Base-by-base conservation (phyloP, 37 sponge, comb jelly and placozoan genomes). In the Tethya wilhelma region DNA sequence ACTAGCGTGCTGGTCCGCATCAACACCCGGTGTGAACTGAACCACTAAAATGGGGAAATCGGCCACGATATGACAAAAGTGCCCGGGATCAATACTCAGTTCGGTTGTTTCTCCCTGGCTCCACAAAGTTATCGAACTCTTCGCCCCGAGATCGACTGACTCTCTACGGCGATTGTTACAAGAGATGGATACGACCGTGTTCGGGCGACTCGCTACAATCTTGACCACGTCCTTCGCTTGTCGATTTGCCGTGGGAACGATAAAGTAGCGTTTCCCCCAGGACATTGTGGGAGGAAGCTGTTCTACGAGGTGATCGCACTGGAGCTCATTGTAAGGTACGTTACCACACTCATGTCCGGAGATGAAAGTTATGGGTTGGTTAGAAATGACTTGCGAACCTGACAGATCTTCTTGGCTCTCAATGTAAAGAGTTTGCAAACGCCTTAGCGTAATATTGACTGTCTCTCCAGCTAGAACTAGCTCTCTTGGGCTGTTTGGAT, bases 261-360 rank as follows among this genome's bases (percentile, higher is more conserved):
- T 77, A 63, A 75, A 32, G 64, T 77, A 84, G 6, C 40, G 38
- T 32, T 67, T 84, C 17, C 85, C 85, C 85, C 85, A 84, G 20
- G 71, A 70, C 20, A 59, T 53, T 34, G 85, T 84, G 11, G 85
- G 85, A 44, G 85, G 85, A 0, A 84, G 38, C 66, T 84, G 85
- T 46, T 84, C 85, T 9, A 77, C 67, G 4, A 84, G 0, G 0
- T 84, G 77, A 55, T 84, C 78, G 67, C 85, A 84, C 17, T 26
- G 59, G n/a, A n/a, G 29, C 12, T 69, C 32, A 37, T 44, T 38
- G n/a, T 39, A 1, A 0, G 85, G 85, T 22, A 84, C 38, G 1
- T 14, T 76, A n/a, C 85, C 85, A 76, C 85, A 84, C 49, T 84
- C 78, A 59, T 84, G 85, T 1, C 85, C 85, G 23, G 44, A 34